A percentile compares a stretch with the other conserved stretches of the same genome.
phyloP scores from a whole-genome alignment of 2,797 vertebrate genomes.

The Chelon labrosus region DNA sequence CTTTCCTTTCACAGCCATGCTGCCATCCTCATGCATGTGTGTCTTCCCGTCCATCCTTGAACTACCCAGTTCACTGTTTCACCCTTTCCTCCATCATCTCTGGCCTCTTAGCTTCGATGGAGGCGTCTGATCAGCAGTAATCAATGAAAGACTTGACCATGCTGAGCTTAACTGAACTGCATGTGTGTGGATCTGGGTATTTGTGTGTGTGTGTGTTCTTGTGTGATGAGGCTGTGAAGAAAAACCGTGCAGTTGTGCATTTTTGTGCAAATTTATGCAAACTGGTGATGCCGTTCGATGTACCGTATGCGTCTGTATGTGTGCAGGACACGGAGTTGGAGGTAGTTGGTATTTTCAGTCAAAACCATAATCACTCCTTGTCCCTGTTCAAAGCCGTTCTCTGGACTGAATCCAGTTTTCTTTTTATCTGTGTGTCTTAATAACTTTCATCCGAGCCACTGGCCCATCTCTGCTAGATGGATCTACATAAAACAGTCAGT shows the following conservation, averaged over 20 bases:
- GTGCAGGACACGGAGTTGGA: slow-evolving; percentile 10
- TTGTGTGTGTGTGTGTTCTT: background rate
- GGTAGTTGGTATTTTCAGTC: slow-evolving; percentile 64
- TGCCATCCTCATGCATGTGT: background rate
- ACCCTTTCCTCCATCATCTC: slow-evolving; percentile 43
- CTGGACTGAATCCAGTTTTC: slow-evolving; percentile 54
- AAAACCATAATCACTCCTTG: slow-evolving; percentile 71
- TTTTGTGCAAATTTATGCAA: slow-evolving; percentile 5
- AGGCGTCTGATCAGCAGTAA: slow-evolving; percentile 64
- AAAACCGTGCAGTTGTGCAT: background rate
- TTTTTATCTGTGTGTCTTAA: slow-evolving; percentile 69
- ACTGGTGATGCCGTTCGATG: background rate
- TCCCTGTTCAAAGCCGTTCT: slow-evolving; percentile 45
- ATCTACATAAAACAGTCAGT: slow-evolving; percentile 30
- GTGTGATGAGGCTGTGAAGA: background rate
- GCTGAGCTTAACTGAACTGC: slow-evolving; percentile 43
- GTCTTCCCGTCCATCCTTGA: slow-evolving; percentile 13
- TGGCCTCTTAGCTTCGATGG: slow-evolving; percentile 54
- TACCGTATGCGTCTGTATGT: background rate
- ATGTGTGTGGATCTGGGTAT: background rate
- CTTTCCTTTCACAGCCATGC: slow-evolving; percentile 31
- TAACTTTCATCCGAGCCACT: slow-evolving; percentile 53
- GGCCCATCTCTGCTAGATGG: slow-evolving; percentile 21
- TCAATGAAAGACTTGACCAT: slow-evolving; percentile 63
- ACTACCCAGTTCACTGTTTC: slow-evolving; percentile 28